A percentile compares a stretch with the other conserved stretches of the same genome.
These are phyloP conservation scores for Hipparchia semele DNA, from an alignment of 2,888 invertebrate genomes.

Conservation along the genomic window DNA sequence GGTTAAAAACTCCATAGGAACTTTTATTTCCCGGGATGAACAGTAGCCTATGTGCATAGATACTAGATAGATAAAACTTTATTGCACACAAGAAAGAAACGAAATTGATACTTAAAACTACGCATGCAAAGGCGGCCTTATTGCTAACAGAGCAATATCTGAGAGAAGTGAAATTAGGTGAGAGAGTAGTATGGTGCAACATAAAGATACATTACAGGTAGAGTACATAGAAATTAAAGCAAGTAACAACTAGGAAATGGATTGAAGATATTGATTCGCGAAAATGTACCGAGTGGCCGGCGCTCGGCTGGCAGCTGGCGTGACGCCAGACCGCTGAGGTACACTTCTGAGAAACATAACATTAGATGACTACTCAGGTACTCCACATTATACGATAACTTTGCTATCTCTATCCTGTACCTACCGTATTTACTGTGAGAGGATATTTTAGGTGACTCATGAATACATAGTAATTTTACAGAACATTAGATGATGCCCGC, in stretches of 20 bases:
- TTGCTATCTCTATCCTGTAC: conserved; percentile 3
- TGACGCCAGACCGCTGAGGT: conserved; percentile 9
- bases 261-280: conserved; percentile 13
- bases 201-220: no score
- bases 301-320: not conserved
- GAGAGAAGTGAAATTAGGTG: no score
- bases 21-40: no score
- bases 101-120: no score
- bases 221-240: not conserved
- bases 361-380: conserved; percentile 25
- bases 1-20: no score
- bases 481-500: no score
- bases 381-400: conserved; percentile 24
- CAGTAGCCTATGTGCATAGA: no score
- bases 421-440: not conserved
- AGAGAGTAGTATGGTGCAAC: no score
- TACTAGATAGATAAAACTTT: no score
- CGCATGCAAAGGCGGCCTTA: no score
- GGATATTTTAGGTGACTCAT: not conserved
- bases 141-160: no score
- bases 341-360: conserved; percentile 31
- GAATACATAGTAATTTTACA: not conserved
- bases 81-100: no score
- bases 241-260: conserved; percentile 1
- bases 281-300: not conserved